Conservation (phyloP, 2,113 vertebrate species). For the Gallinago jamesoni region DNA sequence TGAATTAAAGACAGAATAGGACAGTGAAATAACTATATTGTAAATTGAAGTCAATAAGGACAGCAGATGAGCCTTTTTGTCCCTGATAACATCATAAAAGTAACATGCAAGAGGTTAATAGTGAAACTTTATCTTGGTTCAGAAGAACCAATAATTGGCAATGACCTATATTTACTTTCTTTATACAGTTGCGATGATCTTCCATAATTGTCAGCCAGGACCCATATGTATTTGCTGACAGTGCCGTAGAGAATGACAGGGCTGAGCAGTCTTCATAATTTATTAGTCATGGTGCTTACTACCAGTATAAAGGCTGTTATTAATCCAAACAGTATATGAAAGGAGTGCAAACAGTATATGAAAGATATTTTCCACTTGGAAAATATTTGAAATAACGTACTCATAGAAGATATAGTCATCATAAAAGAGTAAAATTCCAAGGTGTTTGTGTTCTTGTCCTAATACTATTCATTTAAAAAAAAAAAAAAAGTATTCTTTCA, state of each 20-base stretch:
- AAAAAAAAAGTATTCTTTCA: not conserved
- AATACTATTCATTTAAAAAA: not conserved
- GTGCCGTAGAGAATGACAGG: not conserved
- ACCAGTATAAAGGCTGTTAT: not conserved
- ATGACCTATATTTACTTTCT: not conserved
- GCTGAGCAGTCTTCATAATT: not conserved
- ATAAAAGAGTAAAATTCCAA: not conserved
- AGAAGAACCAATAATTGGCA: not conserved
- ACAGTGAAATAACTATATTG: not conserved
- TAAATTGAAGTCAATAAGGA: slow-evolving; percentile 13
- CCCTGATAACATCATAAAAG: not conserved
- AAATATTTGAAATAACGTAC: not conserved
- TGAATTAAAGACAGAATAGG: not conserved
- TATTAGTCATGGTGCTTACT: not conserved
- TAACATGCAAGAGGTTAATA: not conserved
- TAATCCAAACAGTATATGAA: not conserved
- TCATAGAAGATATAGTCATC: not conserved
- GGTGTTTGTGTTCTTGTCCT: not conserved
- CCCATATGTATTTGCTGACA: not conserved
- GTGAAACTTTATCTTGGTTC: not conserved
- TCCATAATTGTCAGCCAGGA: not conserved
- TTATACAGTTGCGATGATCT: not conserved
- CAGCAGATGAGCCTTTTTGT: not conserved
- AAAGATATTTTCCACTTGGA: not conserved
- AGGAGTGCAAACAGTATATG: not conserved